phyloP scores from a whole-genome alignment of 2,113 vertebrate species.

The Pachyramphus minor region DNA sequence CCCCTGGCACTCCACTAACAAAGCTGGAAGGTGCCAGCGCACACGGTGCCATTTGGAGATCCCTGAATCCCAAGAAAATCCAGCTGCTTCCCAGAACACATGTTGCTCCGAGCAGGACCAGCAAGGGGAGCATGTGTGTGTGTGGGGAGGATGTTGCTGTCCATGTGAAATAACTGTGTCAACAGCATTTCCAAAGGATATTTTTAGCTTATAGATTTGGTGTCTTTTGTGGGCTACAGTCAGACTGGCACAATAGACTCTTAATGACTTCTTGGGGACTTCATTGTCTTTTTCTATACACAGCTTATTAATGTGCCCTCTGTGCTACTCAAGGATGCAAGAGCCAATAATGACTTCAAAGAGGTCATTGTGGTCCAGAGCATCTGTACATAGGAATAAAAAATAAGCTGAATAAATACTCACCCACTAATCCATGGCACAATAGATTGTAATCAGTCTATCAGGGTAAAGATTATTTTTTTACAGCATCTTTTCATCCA shows the following conservation, averaged over 20 bases:
- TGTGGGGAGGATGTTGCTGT: not conserved
- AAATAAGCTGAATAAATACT: slow-evolving; percentile 49
- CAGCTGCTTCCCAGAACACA: not conserved
- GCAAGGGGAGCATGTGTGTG: not conserved
- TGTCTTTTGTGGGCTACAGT: slow-evolving; percentile 54
- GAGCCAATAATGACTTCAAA: slow-evolving; percentile 57
- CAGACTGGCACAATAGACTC: slow-evolving; percentile 65
- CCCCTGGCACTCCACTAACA: not conserved
- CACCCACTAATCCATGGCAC: slow-evolving; percentile 36
- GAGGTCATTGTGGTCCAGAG: slow-evolving; percentile 45
- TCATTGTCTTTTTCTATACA: slow-evolving; percentile 60
- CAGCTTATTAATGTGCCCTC: slow-evolving; percentile 56
- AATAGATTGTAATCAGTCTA: slow-evolving; percentile 61
- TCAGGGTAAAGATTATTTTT: slow-evolving; percentile 46
- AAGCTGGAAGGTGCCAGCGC: not conserved
- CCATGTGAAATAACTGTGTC: slow-evolving; percentile 43
- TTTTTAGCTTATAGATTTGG: slow-evolving; percentile 62
- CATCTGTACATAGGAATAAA: slow-evolving; percentile 50
- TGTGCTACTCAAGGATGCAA: slow-evolving; percentile 38
- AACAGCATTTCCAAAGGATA: slow-evolving; percentile 50
- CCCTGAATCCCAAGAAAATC: not conserved
- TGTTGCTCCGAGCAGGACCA: not conserved
- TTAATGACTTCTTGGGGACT: slow-evolving; percentile 66
- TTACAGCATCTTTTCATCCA: slow-evolving; percentile 31
- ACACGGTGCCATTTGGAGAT: not conserved